Evolutionary conservation across 2,797 vertebrate genomes (phyloP).

Genomic region (Helostoma temminkii): DNA sequence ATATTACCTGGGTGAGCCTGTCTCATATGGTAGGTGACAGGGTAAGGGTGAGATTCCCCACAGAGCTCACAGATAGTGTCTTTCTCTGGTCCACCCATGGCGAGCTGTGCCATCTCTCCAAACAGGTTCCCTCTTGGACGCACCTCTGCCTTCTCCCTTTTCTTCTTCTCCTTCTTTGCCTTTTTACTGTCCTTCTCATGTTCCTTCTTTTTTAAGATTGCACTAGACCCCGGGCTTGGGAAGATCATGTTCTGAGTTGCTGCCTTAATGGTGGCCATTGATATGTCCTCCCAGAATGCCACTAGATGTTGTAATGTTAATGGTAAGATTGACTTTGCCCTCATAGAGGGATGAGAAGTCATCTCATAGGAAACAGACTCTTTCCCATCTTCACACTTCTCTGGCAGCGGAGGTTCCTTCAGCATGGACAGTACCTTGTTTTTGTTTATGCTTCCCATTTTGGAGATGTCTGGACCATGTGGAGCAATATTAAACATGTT

Average conservation of each 20-base stretch:
- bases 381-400: slow-evolving; percentile 97
- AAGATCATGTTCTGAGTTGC: slow-evolving; percentile 99
- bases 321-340: slow-evolving; percentile 93
- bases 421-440: slow-evolving; percentile 99
- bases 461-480: slow-evolving; percentile 98
- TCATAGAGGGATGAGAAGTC: slow-evolving; percentile 87
- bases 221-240: slow-evolving; percentile 98
- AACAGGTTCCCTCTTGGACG: slow-evolving; percentile 97
- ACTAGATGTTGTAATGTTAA: slow-evolving; percentile 97
- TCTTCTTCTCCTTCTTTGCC: slow-evolving; percentile 98
- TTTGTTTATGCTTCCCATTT: slow-evolving; percentile 99
- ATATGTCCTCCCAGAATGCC: slow-evolving; percentile 99
- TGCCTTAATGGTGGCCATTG: slow-evolving; percentile 98
- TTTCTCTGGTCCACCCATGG: slow-evolving; percentile 98
- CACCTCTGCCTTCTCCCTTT: slow-evolving; percentile 94
- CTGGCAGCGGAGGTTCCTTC: slow-evolving; percentile 95
- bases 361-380: slow-evolving; percentile 90
- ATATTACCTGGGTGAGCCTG: slow-evolving; percentile 96
- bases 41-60: slow-evolving; percentile 97
- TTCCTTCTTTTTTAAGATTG: slow-evolving; percentile 97
- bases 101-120: slow-evolving; percentile 98
- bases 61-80: slow-evolving; percentile 98
- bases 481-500: slow-evolving; percentile 99
- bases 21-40: slow-evolving; percentile 99
- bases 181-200: slow-evolving; percentile 96